Conservation (phyloP, 2,113 vertebrate genomes). For the Neopipo cinnamomea region DNA sequence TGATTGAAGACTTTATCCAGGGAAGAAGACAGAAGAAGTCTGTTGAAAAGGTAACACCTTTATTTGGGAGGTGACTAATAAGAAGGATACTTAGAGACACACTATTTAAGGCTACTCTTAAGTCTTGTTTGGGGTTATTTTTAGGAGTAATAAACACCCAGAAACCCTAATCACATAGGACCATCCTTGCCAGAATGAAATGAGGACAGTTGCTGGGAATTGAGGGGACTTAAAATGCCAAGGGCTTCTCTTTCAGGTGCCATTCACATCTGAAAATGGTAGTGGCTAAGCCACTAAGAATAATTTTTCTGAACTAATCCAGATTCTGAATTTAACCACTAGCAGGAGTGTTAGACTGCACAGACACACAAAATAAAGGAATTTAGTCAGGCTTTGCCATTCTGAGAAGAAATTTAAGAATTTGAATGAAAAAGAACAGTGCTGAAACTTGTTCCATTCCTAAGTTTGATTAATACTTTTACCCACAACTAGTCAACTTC, state of each 20-base stretch:
- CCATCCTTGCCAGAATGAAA: background rate
- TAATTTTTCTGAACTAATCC: background rate
- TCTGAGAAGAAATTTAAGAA: background rate
- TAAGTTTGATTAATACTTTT: background rate
- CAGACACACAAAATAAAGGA: background rate
- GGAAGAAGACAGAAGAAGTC: background rate
- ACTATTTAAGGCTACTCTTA: background rate
- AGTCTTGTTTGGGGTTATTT: background rate
- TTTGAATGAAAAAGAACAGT: background rate
- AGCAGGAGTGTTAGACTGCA: background rate
- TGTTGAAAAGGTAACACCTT: background rate
- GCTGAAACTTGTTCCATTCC: background rate
- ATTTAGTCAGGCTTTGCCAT: background rate
- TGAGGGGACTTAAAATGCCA: background rate
- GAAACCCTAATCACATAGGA: background rate
- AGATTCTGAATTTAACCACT: background rate
- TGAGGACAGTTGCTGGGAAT: background rate
- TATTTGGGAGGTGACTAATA: background rate
- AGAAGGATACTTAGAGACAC: background rate
- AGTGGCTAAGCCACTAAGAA: background rate
- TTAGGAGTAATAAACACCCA: background rate
- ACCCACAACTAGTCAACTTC: background rate
- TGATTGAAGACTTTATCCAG: background rate
- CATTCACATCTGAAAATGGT: background rate
- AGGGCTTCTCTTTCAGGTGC: background rate